Evolutionary conservation across 35 echinoderm and acorn worm species (phyloP), one percentile per base, ranked within the genome.

Genomic region (Lytechinus variegatus): DNA sequence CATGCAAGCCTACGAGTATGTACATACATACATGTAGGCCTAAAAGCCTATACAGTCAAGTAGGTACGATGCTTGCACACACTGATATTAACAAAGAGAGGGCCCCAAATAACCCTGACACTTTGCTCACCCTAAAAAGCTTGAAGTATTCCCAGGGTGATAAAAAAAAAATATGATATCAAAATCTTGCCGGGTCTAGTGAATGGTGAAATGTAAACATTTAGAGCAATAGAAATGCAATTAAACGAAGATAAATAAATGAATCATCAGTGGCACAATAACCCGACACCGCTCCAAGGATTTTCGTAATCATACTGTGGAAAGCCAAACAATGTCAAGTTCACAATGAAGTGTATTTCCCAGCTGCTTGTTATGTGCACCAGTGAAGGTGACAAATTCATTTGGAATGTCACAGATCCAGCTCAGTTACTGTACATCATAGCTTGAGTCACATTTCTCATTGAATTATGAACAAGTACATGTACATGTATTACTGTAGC

Each of bases 281-380:
- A 79, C 66, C 8, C n/a, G 66, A 79, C 66, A 79, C 66, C n/a
- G 8, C 66, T 1, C 66, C 66, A 79, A 79, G 14, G 66, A 4
- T 79, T 79, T 19, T 24, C 19, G 66, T 24, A 79, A 24, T 79
- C 66, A 7, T 44, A 44, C 33, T 79, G 66, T 79, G 66, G 21
- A n/a, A 79, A 79, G 66, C 66, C 19, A 79, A 79, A 79, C 66
- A 79, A 79, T 79, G 66, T n/a, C 66, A 79, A 79, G 66, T 79
- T 79, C 66, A 16, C 4, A 79, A 24, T 6, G 19, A 7, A 8
- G 2, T 7, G 66, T 79, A 79, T 79, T 79, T 79, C 14, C 66
- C 66, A 79, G 66, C 66, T 24, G 0, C 16, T n/a, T 8, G n/a
- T 79, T 79, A 16, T n/a, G n/a, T 79, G 21, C 66, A 44, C 33